Evolutionary conservation across 2,888 invertebrate species (phyloP).

Genomic region (Leptinotarsa juncta): DNA sequence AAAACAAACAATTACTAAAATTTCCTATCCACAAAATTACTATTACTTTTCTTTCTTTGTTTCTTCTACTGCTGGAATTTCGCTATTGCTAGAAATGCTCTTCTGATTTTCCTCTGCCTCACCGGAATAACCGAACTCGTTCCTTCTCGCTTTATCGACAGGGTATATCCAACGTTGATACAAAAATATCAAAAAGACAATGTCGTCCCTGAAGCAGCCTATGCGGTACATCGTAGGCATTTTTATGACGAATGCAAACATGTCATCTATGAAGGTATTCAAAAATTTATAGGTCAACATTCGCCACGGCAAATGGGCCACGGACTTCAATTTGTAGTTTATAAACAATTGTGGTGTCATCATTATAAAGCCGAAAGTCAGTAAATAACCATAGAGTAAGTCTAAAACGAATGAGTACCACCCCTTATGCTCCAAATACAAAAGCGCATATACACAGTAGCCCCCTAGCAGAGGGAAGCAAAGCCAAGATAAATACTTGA

Average conservation of each 20-base stretch:
- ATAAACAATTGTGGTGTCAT: slow-evolving; percentile 99
- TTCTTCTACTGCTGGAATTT: slow-evolving; percentile 39
- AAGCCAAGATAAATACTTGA: slow-evolving; percentile 95
- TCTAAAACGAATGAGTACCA: slow-evolving; percentile 99
- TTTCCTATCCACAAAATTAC: slow-evolving; percentile 10
- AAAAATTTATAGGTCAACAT: slow-evolving; percentile 99
- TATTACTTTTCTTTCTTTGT: slow-evolving; percentile 48
- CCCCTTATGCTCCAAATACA: slow-evolving; percentile 97
- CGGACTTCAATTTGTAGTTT: slow-evolving; percentile 98
- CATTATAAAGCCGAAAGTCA: slow-evolving; percentile 99
- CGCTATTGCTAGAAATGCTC: slow-evolving; percentile 35
- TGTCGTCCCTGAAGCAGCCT: slow-evolving; percentile 98
- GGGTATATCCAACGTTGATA: slow-evolving; percentile 99
- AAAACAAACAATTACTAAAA: slow-evolving; percentile 3
- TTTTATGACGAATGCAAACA: slow-evolving; percentile 99
- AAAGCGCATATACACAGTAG: slow-evolving; percentile 94
- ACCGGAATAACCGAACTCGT: slow-evolving; percentile 98
- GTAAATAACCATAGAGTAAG: slow-evolving; percentile 96
- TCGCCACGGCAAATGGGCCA: slow-evolving; percentile 99
- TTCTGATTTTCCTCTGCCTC: slow-evolving; percentile 67
- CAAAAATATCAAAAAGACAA: slow-evolving; percentile 98
- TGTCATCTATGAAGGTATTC: slow-evolving; percentile 99
- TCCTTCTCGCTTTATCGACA: slow-evolving; percentile 92
- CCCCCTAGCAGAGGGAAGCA: slow-evolving; percentile 93
- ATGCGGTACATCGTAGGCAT: slow-evolving; percentile 99